Conservation (phyloP, 2,888 invertebrate species). For the Chymomyza procnemis region DNA sequence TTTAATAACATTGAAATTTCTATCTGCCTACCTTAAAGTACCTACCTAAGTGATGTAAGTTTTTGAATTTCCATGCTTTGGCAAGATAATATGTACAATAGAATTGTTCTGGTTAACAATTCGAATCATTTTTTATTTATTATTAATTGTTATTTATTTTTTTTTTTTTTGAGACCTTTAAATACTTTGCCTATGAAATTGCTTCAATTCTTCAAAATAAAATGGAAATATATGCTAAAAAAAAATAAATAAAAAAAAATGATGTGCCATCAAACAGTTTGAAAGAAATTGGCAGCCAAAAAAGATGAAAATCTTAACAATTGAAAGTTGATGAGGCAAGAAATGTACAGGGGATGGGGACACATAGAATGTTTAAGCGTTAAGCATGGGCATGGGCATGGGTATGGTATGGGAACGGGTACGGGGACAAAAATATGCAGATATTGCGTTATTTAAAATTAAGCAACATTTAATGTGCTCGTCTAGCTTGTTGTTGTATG, state of each 20-base stretch:
- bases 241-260: too few relatives aligned
- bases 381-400: background rate
- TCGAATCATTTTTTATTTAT: background rate
- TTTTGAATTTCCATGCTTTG: too few relatives aligned
- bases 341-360: conserved; percentile 5
- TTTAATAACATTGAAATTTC: too few relatives aligned
- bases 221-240: conserved; percentile 6
- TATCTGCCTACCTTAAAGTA: too few relatives aligned
- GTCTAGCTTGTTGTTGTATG: conserved; percentile 15
- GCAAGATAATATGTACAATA: too few relatives aligned
- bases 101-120: background rate
- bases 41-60: too few relatives aligned
- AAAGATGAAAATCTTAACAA: conserved; percentile 51
- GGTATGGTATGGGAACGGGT: too few relatives aligned
- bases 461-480: conserved; percentile 61
- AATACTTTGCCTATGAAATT: background rate
- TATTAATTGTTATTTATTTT: background rate
- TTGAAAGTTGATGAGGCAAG: conserved; percentile 60
- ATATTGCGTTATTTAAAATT: conserved; percentile 60
- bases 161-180: background rate
- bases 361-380: background rate
- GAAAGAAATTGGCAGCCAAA: conserved; percentile 9
- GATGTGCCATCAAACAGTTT: background rate
- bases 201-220: background rate
- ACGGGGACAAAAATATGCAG: conserved; percentile 4